Evolutionary conservation across 2,113 vertebrate genomes (phyloP), one percentile per base, ranked within the genome.

Genomic region (Clarias batrachus): DNA sequence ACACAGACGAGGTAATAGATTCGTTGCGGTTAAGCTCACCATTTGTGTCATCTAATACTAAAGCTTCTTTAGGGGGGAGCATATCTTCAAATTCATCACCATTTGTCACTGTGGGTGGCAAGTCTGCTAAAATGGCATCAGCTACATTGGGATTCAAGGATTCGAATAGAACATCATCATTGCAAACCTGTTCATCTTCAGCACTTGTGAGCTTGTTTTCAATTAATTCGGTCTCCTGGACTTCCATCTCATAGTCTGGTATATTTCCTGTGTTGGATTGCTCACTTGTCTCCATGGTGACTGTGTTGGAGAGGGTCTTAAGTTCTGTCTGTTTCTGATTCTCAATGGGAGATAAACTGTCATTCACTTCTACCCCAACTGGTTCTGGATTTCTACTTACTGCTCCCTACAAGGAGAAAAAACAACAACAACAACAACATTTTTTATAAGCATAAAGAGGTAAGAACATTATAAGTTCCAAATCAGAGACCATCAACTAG

Each of bases 281-380:
- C 91, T 94, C 93, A 87, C 88, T 87, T 66, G 95, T 95, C 93
- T 95, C 95, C 95, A 96, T 95, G 92, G 95, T 90, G 91, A 96
- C 91, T 33, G 91, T 86, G 82, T 91, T 88, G 81, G 86, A 82
- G 86, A 90, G 86, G 74, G 87, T 91, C 76, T 91, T 80, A 37
- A 65, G 88, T 78, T 92, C 86, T 88, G 90, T 83, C 87, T 88
- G 74, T 86, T 89, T 91, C 87, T 90, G 91, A 92, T 91, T 94
- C 83, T 92, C 91, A 89, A 92, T 89, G 91, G 85, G 88, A 89
- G 91, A 92, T 93, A 88, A 91, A 89, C 81, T 89, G 91, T 92
- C 86, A 52, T 88, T 94, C 90, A 94, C 85, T 90, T 93, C 90
- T 89, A 89, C 90, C 89, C 92, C 91, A 92, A 93, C 90, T 88